Conservation (phyloP, 2,113 vertebrate genomes). For the Pseudorasbora parva region DNA sequence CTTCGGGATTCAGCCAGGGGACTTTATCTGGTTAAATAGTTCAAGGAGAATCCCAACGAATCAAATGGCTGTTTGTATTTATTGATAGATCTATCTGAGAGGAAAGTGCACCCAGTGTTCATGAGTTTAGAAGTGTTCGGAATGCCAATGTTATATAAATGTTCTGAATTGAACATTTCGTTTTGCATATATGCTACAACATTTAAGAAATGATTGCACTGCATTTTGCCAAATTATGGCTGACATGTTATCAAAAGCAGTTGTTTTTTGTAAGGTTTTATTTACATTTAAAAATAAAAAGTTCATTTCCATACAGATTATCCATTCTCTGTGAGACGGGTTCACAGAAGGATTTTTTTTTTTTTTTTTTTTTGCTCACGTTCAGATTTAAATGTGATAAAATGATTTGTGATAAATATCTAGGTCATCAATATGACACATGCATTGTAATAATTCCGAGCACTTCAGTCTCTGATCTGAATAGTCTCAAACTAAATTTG, state of each 20-base stretch:
- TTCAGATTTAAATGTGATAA: neutral
- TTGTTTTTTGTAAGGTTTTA: neutral
- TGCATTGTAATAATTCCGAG: neutral
- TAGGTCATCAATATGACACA: neutral
- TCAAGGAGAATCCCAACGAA: constrained; percentile 4
- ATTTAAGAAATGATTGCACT: neutral
- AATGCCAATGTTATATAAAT: neutral
- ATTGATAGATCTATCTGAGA: neutral
- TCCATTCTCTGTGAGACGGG: neutral
- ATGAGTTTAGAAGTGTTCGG: neutral
- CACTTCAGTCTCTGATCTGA: neutral
- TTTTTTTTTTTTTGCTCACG: neutral
- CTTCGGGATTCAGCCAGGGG: constrained; percentile 53
- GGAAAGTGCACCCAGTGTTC: neutral
- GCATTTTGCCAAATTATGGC: constrained; percentile 6
- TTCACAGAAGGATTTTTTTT: too few relatives aligned
- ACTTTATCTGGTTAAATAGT: neutral
- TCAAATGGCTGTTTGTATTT: neutral
- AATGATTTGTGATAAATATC: neutral
- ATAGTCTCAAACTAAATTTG: neutral
- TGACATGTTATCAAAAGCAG: neutral
- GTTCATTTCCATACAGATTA: neutral
- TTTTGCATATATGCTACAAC: neutral
- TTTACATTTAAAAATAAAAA: neutral
- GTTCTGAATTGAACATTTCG: neutral